Evolutionary conservation across 2,888 invertebrate species (phyloP).

Genomic region (Chymomyza fuscimana): DNA sequence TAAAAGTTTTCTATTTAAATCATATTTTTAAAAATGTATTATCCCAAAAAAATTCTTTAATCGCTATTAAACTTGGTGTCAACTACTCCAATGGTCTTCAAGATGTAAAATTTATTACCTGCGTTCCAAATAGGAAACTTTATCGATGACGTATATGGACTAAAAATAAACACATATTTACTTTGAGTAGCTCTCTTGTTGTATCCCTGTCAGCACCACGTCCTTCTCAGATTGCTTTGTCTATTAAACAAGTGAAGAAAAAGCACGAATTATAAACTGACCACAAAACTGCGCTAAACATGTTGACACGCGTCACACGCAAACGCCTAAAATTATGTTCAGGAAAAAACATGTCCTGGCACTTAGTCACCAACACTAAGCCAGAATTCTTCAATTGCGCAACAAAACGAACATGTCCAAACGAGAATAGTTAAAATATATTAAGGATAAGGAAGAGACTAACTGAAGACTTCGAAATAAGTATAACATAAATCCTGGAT

Average conservation of each 20-base stretch:
- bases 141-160: too few species aligned
- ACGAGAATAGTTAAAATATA: too few species aligned
- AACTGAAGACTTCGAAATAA: too few species aligned
- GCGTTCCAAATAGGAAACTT: too few species aligned
- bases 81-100: too few species aligned
- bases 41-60: too few species aligned
- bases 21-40: too few species aligned
- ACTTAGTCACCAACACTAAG: not conserved
- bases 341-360: not conserved
- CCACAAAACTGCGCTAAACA: conserved; percentile 71
- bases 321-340: conserved; percentile 49
- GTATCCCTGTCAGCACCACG: not conserved
- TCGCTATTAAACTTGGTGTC: too few species aligned
- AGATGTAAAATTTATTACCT: too few species aligned
- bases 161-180: not conserved
- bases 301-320: conserved; percentile 68
- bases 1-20: too few species aligned
- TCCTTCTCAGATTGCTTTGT: not conserved
- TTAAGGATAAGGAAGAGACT: not conserved
- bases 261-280: conserved; percentile 61
- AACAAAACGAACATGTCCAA: conserved; percentile 30
- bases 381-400: conserved; percentile 38
- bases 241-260: conserved; percentile 19
- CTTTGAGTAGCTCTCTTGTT: conserved; percentile 1
- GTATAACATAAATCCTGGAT: too few species aligned